phyloP scores from a whole-genome alignment of 2,113 vertebrate species.

The Laticauda colubrina region DNA sequence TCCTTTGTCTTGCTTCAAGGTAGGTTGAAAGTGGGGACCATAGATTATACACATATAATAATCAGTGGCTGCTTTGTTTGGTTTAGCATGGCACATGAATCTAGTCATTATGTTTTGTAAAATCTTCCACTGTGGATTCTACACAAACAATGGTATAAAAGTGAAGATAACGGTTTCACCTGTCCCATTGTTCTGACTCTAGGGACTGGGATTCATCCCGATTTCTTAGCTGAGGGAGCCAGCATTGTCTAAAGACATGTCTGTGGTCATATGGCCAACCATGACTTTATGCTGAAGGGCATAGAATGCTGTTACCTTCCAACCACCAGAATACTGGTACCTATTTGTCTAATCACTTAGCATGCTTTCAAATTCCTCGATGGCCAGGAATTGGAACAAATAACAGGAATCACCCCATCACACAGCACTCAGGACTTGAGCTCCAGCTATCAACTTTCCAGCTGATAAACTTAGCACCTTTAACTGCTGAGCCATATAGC shows the following conservation, averaged over 20 bases:
- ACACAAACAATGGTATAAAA: background rate
- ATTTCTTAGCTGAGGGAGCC: too few relatives aligned
- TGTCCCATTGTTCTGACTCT: background rate
- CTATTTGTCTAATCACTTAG: background rate
- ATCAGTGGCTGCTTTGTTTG: background rate
- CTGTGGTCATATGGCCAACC: background rate
- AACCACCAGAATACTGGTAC: background rate
- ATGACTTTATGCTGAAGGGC: background rate
- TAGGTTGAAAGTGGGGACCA: background rate
- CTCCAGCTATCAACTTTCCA: background rate
- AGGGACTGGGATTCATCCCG: too few relatives aligned
- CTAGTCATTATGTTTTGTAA: background rate
- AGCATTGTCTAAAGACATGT: background rate
- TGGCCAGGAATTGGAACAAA: background rate
- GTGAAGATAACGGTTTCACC: background rate
- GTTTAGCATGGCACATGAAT: background rate
- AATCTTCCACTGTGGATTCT: background rate
- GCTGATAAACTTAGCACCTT: background rate
- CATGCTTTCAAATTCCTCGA: background rate
- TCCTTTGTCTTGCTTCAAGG: background rate
- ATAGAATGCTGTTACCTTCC: background rate
- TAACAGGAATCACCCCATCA: background rate
- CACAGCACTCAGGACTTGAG: background rate
- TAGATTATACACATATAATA: background rate
- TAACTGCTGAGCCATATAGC: background rate